Conservation (phyloP, 2,797 vertebrate species). For the Discoglossus pictus region DNA sequence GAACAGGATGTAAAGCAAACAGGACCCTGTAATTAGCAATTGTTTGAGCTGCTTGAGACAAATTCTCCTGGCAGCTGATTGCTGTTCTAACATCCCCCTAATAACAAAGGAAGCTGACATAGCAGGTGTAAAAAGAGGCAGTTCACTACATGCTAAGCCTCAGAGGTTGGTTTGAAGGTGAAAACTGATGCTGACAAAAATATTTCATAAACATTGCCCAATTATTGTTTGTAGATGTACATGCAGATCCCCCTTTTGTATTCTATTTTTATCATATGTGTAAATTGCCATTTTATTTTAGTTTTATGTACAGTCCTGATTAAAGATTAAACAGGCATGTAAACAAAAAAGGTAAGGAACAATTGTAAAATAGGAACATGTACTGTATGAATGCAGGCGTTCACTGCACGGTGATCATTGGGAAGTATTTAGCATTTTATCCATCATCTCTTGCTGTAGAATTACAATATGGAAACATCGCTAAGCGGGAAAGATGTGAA, state of each 20-base stretch:
- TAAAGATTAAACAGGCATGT: too few relatives aligned
- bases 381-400: not conserved
- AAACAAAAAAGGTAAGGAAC: constrained; percentile 58
- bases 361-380: constrained; percentile 53
- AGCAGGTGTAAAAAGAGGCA: constrained; percentile 72
- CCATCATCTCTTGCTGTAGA: constrained; percentile 13
- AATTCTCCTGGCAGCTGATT: constrained; percentile 71
- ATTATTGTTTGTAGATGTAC: constrained; percentile 75
- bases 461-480: constrained; percentile 53
- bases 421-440: constrained; percentile 13
- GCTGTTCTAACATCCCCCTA: constrained; percentile 69
- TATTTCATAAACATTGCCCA: constrained; percentile 73
- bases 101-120: constrained; percentile 70
- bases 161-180: constrained; percentile 74
- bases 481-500: constrained; percentile 53
- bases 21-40: constrained; percentile 78
- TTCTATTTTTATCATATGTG: too few relatives aligned
- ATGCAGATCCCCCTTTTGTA: too few relatives aligned
- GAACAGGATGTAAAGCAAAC: constrained; percentile 77
- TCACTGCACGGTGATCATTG: too few relatives aligned
- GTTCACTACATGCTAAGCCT: constrained; percentile 65
- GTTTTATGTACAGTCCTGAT: too few relatives aligned
- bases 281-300: too few relatives aligned
- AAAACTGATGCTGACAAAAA: constrained; percentile 75
- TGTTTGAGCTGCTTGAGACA: constrained; percentile 76